These are phyloP conservation scores for Conger conger DNA, from an alignment of 2,113 vertebrate species.

Conservation along the genomic window DNA sequence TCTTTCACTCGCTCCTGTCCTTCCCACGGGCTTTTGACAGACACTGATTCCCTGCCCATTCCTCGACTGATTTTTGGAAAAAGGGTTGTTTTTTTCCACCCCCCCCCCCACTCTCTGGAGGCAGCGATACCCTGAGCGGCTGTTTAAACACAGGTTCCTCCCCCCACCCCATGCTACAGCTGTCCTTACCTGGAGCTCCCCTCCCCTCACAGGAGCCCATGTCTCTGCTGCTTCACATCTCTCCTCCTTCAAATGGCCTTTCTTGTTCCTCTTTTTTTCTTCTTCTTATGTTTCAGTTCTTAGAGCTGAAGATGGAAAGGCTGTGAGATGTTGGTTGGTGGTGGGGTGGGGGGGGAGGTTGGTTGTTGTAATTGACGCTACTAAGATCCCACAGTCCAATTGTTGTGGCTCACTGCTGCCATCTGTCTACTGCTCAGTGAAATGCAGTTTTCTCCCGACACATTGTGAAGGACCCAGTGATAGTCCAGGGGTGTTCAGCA, in stretches of 20 bases:
- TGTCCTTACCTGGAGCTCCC: background rate
- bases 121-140: background rate
- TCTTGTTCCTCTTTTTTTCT: background rate
- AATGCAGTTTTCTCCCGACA: conserved; percentile 28
- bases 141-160: background rate
- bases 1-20: background rate
- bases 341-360: too few relatives aligned
- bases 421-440: conserved; percentile 75
- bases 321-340: background rate
- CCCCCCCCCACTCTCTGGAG: background rate
- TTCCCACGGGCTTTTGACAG: background rate
- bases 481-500: background rate
- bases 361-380: conserved; percentile 32
- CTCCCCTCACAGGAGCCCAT: conserved; percentile 9
- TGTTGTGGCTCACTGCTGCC: conserved; percentile 87
- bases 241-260: conserved; percentile 9
- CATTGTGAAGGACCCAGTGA: background rate
- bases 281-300: background rate
- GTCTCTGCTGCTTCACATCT: background rate
- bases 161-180: background rate
- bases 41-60: background rate
- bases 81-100: background rate
- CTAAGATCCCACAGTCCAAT: conserved; percentile 31
- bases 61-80: background rate
- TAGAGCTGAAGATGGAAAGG: conserved; percentile 21